phyloP scores from a whole-genome alignment of 1,140 invertebrate species.

The Pseudachorutes palmiensis region DNA sequence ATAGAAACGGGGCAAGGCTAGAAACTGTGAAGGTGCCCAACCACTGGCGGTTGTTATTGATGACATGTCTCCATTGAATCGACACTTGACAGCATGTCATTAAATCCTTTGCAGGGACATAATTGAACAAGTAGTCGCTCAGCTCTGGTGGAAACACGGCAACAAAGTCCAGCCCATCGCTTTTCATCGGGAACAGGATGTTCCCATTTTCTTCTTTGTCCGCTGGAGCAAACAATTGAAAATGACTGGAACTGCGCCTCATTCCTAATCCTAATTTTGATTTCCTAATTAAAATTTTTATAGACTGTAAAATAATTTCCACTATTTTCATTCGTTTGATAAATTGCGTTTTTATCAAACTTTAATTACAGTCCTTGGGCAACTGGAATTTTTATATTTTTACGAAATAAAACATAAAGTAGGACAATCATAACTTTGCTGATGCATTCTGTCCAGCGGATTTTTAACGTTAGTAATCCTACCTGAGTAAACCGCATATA shows the following conservation, averaged over 20 bases:
- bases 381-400: too few species aligned
- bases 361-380: too few species aligned
- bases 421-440: too few species aligned
- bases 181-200: neutral
- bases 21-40: neutral
- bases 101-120: neutral
- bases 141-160: constrained; percentile 4
- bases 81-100: neutral
- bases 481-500: too few species aligned
- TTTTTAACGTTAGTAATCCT: too few species aligned
- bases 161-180: neutral
- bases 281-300: too few species aligned
- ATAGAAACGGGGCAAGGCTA: neutral
- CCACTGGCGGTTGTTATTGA: constrained; percentile 1
- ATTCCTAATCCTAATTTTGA: too few species aligned
- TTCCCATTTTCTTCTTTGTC: neutral
- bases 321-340: too few species aligned
- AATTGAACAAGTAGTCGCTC: neutral
- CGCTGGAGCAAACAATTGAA: neutral
- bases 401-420: too few species aligned
- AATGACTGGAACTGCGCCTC: neutral
- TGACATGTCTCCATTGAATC: constrained; percentile 1
- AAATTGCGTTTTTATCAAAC: too few species aligned
- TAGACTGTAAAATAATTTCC: too few species aligned
- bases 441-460: too few species aligned